A percentile compares a stretch with the other conserved stretches of the same genome.
phyloP scores from a whole-genome alignment of 2,113 vertebrate genomes.

The Furnarius figulus region DNA sequence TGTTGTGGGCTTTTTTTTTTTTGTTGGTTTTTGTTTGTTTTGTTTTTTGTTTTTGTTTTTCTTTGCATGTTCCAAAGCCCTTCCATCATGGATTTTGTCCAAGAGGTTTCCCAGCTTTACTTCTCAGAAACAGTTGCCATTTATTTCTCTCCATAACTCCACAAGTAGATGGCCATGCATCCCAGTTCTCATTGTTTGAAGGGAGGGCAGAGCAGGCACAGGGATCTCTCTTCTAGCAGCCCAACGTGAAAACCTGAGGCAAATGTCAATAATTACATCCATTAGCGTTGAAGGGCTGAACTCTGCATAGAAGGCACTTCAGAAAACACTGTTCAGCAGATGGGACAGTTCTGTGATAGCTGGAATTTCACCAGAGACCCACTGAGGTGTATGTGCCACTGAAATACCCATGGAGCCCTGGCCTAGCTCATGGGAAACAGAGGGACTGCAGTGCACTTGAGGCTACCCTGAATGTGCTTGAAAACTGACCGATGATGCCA shows the following conservation, averaged over 20 bases:
- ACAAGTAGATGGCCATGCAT: neutral
- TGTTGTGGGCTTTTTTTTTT: neutral
- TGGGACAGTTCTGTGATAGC: neutral
- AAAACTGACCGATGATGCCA: neutral
- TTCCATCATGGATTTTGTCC: neutral
- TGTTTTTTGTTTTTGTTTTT: neutral
- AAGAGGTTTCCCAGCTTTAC: neutral
- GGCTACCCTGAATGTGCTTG: too few species aligned
- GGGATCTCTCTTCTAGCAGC: neutral
- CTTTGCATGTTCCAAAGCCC: neutral
- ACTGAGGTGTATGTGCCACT: fast-evolving
- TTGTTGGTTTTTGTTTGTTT: too few species aligned
- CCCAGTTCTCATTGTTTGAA: neutral
- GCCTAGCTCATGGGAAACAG: neutral
- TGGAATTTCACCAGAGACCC: neutral
- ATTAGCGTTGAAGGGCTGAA: neutral
- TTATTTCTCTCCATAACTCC: neutral
- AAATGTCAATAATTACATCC: neutral
- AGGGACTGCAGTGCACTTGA: neutral
- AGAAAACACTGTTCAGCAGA: neutral
- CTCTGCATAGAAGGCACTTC: neutral
- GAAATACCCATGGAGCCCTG: neutral
- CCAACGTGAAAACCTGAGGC: neutral
- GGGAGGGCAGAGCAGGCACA: neutral
- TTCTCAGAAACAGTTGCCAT: neutral